Conservation (phyloP, 2,888 invertebrate species). For the Emmelina monodactyla region DNA sequence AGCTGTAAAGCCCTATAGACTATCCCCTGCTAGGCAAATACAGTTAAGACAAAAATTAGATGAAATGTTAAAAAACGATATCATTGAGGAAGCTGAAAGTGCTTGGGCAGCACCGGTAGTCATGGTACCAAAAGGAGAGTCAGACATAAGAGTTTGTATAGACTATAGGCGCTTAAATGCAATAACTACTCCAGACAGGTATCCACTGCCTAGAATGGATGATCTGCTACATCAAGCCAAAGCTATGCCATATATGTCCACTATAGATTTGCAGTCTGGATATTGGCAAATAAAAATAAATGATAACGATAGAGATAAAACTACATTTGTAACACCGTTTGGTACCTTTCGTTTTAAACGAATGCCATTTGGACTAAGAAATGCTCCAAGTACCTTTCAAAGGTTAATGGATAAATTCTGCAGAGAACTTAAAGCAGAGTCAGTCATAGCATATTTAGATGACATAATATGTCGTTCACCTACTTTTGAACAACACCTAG, state of each 20-base stretch:
- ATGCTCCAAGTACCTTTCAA: slow-evolving; percentile 23
- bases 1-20: slow-evolving; percentile 19
- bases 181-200: slow-evolving; percentile 2
- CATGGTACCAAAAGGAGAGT: background rate
- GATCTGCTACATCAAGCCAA: slow-evolving; percentile 23
- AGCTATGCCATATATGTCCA: slow-evolving; percentile 17
- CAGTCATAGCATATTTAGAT: background rate
- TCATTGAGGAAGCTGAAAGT: slow-evolving; percentile 25
- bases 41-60: slow-evolving; percentile 5
- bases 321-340: slow-evolving; percentile 21
- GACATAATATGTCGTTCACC: background rate
- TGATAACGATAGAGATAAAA: slow-evolving; percentile 18
- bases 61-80: slow-evolving; percentile 8
- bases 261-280: slow-evolving; percentile 26
- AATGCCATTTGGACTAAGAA: slow-evolving; percentile 23
- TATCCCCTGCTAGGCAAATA: slow-evolving; percentile 9
- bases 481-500: slow-evolving; percentile 5
- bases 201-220: slow-evolving; percentile 22
- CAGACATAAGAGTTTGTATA: slow-evolving; percentile 5
- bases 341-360: slow-evolving; percentile 20
- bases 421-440: background rate
- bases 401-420: slow-evolving; percentile 12
- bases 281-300: slow-evolving; percentile 25
- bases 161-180: slow-evolving; percentile 3
- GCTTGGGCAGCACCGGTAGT: slow-evolving; percentile 15